Percentiles rank a stretch among this genome's conserved stretches.
Conservation (phyloP, 2,797 vertebrate genomes). For the Ctenochaetus hawaiiensis region DNA sequence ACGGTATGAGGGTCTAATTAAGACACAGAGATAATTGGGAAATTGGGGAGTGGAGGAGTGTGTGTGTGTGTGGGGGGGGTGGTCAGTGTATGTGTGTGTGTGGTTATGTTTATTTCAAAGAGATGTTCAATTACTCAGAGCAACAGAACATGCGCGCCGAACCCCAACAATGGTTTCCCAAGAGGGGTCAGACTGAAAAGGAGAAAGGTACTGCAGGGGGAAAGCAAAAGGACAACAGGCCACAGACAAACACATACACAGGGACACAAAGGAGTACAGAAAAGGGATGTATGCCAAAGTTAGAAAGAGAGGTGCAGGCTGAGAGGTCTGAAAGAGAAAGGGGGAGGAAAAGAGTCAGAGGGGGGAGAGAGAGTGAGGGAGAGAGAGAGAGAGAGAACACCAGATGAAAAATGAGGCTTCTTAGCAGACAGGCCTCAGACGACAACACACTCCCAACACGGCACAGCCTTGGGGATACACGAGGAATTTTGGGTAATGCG, state of each 20-base stretch:
- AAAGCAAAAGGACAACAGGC: conserved; percentile 52
- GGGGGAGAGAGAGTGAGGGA: background rate
- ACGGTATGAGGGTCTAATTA: conserved; percentile 81
- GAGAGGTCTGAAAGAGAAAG: conserved; percentile 44
- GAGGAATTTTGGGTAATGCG: conserved; percentile 80
- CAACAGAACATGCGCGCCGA: conserved; percentile 46
- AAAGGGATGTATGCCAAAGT: conserved; percentile 64
- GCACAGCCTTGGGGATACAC: conserved; percentile 72
- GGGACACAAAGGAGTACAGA: conserved; percentile 37
- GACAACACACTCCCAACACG: conserved; percentile 64
- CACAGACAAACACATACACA: conserved; percentile 43
- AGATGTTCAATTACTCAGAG: conserved; percentile 71
- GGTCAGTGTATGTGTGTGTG: conserved; percentile 36
- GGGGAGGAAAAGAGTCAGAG: background rate
- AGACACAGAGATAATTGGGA: conserved; percentile 81
- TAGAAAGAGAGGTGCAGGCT: conserved; percentile 51
- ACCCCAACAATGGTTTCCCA: conserved; percentile 38
- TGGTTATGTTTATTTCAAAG: conserved; percentile 70
- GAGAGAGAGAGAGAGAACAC: conserved; percentile 34
- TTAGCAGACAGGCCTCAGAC: conserved; percentile 73
- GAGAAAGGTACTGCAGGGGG: conserved; percentile 42
- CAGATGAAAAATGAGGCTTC: conserved; percentile 80
- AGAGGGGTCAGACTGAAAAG: conserved; percentile 36
- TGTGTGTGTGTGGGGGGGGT: background rate
- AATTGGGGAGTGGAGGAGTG: conserved; percentile 2